phyloP scores from a whole-genome alignment of 2,888 invertebrate species.

The Lasioglossum zephyrum region DNA sequence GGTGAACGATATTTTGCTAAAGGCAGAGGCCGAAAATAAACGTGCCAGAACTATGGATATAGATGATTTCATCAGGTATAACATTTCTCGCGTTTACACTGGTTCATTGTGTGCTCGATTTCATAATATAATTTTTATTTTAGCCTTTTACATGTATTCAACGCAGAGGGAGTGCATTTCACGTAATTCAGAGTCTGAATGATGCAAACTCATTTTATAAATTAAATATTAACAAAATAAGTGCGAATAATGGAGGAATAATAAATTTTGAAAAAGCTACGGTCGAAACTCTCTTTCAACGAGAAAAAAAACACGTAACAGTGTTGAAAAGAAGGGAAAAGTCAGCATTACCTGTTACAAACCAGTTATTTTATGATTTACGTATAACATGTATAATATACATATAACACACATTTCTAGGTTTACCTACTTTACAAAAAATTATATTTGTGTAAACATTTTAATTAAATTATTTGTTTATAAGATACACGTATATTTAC shows the following conservation, averaged over 20 bases:
- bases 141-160: conserved; percentile 93
- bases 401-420: conserved; percentile 41
- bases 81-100: conserved; percentile 58
- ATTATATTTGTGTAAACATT: conserved; percentile 44
- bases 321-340: conserved; percentile 14
- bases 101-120: background rate
- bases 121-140: conserved; percentile 72
- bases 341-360: conserved; percentile 33
- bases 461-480: conserved; percentile 66
- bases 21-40: conserved; percentile 89
- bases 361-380: conserved; percentile 51
- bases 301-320: conserved; percentile 5
- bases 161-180: conserved; percentile 97
- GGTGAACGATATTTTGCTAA: conserved; percentile 90
- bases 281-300: background rate
- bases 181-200: conserved; percentile 84
- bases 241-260: conserved; percentile 3
- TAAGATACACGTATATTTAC: conserved; percentile 64
- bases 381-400: conserved; percentile 54
- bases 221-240: conserved; percentile 26
- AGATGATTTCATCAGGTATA: conserved; percentile 95
- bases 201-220: conserved; percentile 28
- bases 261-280: conserved; percentile 15
- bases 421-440: conserved; percentile 60
- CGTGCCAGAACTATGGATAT: conserved; percentile 97